Conservation (phyloP, 2,888 invertebrate species). For the Caenorhabditis sp. region DNA sequence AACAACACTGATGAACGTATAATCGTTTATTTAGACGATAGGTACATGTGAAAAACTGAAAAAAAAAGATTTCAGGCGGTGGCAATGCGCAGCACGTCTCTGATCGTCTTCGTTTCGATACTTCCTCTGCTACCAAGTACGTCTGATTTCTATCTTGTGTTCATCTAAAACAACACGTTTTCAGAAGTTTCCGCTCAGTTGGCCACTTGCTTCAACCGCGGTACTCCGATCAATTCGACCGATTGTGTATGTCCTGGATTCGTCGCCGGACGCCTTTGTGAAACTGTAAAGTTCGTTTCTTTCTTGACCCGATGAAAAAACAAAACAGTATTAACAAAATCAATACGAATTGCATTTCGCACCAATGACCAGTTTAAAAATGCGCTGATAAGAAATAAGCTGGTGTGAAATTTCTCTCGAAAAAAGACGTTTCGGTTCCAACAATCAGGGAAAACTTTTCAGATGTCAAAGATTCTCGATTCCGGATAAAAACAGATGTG, state of each 20-base stretch:
- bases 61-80: no score
- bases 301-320: no score
- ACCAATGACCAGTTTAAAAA: neutral
- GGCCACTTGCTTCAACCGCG: constrained; percentile 34
- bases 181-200: constrained; percentile 10
- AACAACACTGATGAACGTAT: no score
- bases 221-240: constrained; percentile 46
- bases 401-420: no score
- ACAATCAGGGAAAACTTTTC: neutral
- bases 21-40: no score
- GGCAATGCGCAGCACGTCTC: no score
- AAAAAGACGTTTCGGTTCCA: no score
- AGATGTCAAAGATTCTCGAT: constrained; percentile 54
- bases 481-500: constrained; percentile 51
- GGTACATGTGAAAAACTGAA: no score
- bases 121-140: no score
- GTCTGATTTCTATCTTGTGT: constrained; percentile 18
- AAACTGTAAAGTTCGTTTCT: constrained; percentile 44
- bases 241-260: constrained; percentile 51
- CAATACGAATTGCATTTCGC: neutral
- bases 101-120: no score
- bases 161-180: neutral
- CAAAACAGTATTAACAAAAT: no score
- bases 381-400: constrained; percentile 2
- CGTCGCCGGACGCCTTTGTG: constrained; percentile 42